phyloP scores from a whole-genome alignment of 2,888 invertebrate species.

The Mallateleia sp. region DNA sequence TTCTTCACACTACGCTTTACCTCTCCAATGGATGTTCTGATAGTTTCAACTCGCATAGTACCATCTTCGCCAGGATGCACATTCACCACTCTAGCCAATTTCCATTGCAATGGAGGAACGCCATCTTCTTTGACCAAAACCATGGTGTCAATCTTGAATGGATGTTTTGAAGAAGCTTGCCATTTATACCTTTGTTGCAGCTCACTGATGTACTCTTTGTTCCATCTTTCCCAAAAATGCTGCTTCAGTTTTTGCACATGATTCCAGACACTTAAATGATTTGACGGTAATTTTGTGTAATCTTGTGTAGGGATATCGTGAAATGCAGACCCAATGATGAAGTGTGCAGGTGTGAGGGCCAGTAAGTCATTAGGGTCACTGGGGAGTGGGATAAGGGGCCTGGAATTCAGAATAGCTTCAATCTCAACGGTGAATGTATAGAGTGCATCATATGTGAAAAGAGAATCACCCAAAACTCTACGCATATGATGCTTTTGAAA shows the following conservation, averaged over 20 bases:
- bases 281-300: too few species aligned
- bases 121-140: slow-evolving; percentile 43
- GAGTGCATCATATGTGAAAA: too few species aligned
- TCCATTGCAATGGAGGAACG: slow-evolving; percentile 25
- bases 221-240: slow-evolving; percentile 74
- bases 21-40: neutral
- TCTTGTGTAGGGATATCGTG: too few species aligned
- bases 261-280: slow-evolving; percentile 21
- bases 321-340: too few species aligned
- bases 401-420: neutral
- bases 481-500: too few species aligned
- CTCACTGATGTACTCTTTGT: slow-evolving; percentile 63
- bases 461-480: too few species aligned
- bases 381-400: neutral
- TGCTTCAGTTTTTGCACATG: slow-evolving; percentile 61
- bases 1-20: neutral
- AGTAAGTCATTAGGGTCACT: neutral
- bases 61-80: neutral
- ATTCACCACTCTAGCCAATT: slow-evolving; percentile 11
- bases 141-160: slow-evolving; percentile 65
- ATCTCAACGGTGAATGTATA: too few species aligned
- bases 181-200: slow-evolving; percentile 63
- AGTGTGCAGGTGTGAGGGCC: too few species aligned
- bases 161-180: too few species aligned
- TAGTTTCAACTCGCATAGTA: neutral